These are phyloP conservation scores for Amphibalanus amphitrite DNA, from an alignment of 1,140 invertebrate genomes.

Conservation along the genomic window DNA sequence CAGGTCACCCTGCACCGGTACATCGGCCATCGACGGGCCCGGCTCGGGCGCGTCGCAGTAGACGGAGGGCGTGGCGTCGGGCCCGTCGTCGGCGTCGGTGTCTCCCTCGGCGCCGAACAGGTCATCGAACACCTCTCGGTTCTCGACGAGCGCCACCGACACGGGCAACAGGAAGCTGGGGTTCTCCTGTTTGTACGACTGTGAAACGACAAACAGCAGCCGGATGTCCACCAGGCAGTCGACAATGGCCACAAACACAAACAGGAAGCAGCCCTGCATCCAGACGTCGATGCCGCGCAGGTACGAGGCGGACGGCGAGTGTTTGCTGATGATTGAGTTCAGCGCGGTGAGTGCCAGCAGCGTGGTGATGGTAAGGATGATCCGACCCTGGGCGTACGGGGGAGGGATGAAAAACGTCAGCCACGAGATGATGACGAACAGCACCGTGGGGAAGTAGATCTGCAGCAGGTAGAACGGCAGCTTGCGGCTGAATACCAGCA, in stretches of 20 bases:
- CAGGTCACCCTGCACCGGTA: background rate
- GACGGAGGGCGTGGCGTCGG: background rate
- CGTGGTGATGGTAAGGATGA: constrained; percentile 19
- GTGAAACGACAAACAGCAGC: background rate
- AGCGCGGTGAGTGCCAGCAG: constrained; percentile 10
- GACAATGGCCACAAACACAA: constrained; percentile 49
- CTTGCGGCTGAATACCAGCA: constrained; percentile 13
- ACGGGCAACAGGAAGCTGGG: constrained; percentile 24
- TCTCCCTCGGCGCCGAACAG: constrained; percentile 3
- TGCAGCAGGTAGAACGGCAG: constrained; percentile 16
- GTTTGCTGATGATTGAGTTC: background rate
- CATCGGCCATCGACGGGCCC: background rate
- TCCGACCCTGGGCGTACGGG: constrained; percentile 15
- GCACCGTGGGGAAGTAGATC: constrained; percentile 17
- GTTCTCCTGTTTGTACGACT: background rate
- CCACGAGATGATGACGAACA: constrained; percentile 19
- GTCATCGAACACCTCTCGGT: background rate
- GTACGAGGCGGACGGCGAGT: constrained; percentile 29
- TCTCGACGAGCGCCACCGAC: background rate
- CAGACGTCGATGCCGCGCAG: constrained; percentile 52
- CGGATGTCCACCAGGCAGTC: constrained; percentile 47
- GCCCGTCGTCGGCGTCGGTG: background rate
- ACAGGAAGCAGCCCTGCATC: constrained; percentile 48
- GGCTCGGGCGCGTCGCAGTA: background rate
- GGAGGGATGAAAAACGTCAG: constrained; percentile 18